phyloP scores from a whole-genome alignment of 2,113 vertebrate species.

The Crotalus tigris region DNA sequence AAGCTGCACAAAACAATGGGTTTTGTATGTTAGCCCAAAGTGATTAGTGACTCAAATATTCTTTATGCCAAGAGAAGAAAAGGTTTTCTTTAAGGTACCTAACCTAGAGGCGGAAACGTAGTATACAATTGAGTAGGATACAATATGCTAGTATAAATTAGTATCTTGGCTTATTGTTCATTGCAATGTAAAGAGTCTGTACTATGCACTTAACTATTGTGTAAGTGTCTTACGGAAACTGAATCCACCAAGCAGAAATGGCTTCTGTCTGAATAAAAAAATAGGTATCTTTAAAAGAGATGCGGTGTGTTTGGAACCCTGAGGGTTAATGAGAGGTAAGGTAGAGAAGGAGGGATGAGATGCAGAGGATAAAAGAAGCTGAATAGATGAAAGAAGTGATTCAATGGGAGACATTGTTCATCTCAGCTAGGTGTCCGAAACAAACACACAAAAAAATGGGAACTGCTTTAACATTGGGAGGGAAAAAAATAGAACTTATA shows the following conservation, averaged over 20 bases:
- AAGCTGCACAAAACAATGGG: slow-evolving; percentile 37
- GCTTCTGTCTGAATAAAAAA: slow-evolving; percentile 50
- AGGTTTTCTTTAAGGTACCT: slow-evolving; percentile 39
- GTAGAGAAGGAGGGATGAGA: slow-evolving; percentile 59
- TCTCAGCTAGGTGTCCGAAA: slow-evolving; percentile 73
- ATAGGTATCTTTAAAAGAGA: slow-evolving; percentile 50
- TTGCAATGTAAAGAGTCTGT: slow-evolving; percentile 12
- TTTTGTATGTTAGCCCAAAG: slow-evolving; percentile 47
- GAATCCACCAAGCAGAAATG: slow-evolving; percentile 49
- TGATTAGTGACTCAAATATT: slow-evolving; percentile 35
- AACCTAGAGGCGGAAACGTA: slow-evolving; percentile 34
- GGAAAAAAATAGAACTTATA: slow-evolving; percentile 64
- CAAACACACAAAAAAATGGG: slow-evolving; percentile 70
- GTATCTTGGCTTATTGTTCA: slow-evolving; percentile 54
- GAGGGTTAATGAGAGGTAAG: slow-evolving; percentile 73
- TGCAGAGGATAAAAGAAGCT: slow-evolving; percentile 64
- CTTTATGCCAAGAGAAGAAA: slow-evolving; percentile 39
- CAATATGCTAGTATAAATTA: slow-evolving; percentile 55
- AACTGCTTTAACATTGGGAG: slow-evolving; percentile 67
- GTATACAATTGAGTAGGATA: slow-evolving; percentile 44
- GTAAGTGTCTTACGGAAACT: slow-evolving; percentile 58
- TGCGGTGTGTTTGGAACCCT: slow-evolving; percentile 55
- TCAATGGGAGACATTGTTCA: slow-evolving; percentile 70
- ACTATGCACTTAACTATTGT: slow-evolving; percentile 46
- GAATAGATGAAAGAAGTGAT: slow-evolving; percentile 70